A percentile compares a stretch with the other conserved stretches of the same genome.
phyloP scores from a whole-genome alignment of 2,888 invertebrate genomes.

The Didymodactylos carnosus region DNA sequence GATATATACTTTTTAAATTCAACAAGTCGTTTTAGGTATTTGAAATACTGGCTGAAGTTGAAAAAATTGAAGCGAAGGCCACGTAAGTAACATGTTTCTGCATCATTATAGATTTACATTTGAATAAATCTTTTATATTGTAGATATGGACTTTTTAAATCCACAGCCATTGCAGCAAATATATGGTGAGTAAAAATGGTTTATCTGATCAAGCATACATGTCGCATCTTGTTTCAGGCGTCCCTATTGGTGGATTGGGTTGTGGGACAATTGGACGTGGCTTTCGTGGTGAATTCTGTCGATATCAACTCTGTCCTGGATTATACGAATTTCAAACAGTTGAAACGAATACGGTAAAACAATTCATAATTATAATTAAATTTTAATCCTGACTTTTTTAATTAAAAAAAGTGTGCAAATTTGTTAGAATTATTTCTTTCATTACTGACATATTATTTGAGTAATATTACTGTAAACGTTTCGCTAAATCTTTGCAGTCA shows the following conservation, averaged over 20 bases:
- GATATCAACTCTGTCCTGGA: slow-evolving; percentile 68
- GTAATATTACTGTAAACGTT: too few species aligned
- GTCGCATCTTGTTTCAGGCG: slow-evolving; percentile 38
- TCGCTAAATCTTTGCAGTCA: too few species aligned
- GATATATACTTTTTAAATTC: not conserved
- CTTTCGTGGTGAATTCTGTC: slow-evolving; percentile 73
- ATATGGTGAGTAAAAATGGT: not conserved
- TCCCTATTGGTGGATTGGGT: slow-evolving; percentile 62
- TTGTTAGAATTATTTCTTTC: too few species aligned
- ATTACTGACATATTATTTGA: too few species aligned
- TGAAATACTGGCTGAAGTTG: not conserved
- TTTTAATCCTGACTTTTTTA: too few species aligned
- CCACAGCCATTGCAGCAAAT: slow-evolving; percentile 8
- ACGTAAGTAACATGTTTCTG: too few species aligned
- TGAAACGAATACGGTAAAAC: slow-evolving; percentile 6
- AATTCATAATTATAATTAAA: too few species aligned
- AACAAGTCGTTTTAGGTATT: not conserved
- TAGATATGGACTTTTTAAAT: slow-evolving; percentile 12
- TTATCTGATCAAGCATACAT: not conserved
- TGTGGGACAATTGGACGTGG: slow-evolving; percentile 68
- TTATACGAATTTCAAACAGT: slow-evolving; percentile 18
- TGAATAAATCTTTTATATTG: too few species aligned
- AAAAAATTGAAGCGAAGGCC: not conserved
- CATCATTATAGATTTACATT: too few species aligned
- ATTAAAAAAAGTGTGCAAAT: too few species aligned